Evolutionary conservation across 2,797 vertebrate species (phyloP).

Genomic region (Benthosema pterotum): DNA sequence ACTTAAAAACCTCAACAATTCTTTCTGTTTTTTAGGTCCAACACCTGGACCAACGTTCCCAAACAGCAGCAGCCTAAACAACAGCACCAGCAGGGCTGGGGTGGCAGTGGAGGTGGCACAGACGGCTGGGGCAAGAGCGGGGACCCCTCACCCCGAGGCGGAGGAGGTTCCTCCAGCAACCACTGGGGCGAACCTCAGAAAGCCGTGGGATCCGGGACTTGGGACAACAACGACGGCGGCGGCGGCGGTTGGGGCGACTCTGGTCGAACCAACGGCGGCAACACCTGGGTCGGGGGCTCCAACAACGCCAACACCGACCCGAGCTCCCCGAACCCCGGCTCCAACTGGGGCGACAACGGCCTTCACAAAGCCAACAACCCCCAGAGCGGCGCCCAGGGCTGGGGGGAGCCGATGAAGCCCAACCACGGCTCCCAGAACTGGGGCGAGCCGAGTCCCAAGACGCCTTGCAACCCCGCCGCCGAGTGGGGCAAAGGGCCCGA

Average conservation of each 20-base stretch:
- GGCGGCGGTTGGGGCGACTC: conserved; percentile 89
- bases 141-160: conserved; percentile 81
- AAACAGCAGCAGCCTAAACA: conserved; percentile 81
- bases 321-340: conserved; percentile 70
- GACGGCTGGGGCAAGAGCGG: conserved; percentile 86
- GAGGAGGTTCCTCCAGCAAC: conserved; percentile 74
- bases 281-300: conserved; percentile 81
- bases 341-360: conserved; percentile 88
- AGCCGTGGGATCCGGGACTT: conserved; percentile 84
- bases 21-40: conserved; percentile 65
- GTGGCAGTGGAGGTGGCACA: conserved; percentile 67
- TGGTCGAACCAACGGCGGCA: conserved; percentile 82
- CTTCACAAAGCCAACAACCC: conserved; percentile 79
- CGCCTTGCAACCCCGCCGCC: conserved; percentile 75
- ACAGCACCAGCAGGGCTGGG: conserved; percentile 83
- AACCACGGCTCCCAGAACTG: conserved; percentile 83
- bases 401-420: conserved; percentile 85
- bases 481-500: conserved; percentile 90
- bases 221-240: conserved; percentile 89
- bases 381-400: conserved; percentile 81
- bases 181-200: conserved; percentile 93
- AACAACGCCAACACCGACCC: conserved; percentile 83
- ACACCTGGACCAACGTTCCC: conserved; percentile 87
- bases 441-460: conserved; percentile 84
- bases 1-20: background rate